These are phyloP conservation scores for Melospiza melodia DNA, from an alignment of 2,113 vertebrate genomes.

Conservation along the genomic window DNA sequence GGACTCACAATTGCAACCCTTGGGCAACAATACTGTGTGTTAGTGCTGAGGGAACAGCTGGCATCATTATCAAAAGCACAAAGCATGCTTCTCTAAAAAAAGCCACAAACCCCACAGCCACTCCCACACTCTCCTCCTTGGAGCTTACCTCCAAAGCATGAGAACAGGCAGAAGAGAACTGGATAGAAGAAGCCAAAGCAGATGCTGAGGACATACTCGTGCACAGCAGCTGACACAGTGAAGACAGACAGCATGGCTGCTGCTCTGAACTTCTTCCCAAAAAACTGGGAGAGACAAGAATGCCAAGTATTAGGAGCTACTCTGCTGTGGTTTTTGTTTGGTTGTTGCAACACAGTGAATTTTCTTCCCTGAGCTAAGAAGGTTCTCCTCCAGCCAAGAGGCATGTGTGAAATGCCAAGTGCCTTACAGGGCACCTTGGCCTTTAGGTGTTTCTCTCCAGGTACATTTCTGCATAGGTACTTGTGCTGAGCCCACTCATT, in stretches of 20 bases:
- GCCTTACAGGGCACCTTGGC: background rate
- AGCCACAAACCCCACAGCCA: background rate
- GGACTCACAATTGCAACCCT: background rate
- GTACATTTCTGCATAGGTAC: background rate
- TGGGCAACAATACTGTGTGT: background rate
- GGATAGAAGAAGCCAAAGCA: conserved; percentile 94
- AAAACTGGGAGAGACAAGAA: conserved; percentile 77
- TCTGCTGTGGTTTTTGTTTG: background rate
- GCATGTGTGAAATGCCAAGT: background rate
- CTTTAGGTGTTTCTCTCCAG: background rate
- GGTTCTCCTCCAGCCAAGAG: background rate
- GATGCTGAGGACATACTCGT: conserved; percentile 89
- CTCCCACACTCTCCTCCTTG: background rate
- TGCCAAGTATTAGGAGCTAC: background rate
- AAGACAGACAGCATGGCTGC: conserved; percentile 92
- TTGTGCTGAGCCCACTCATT: background rate
- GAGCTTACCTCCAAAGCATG: conserved; percentile 93
- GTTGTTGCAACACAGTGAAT: background rate
- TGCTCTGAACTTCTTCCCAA: conserved; percentile 84
- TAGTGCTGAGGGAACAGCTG: background rate
- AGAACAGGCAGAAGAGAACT: conserved; percentile 91
- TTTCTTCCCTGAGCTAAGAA: background rate
- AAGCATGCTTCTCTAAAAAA: background rate
- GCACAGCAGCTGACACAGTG: conserved; percentile 87
- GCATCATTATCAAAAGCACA: background rate